These are phyloP conservation scores for Cinclus cinclus DNA, from an alignment of 2,113 vertebrate species.

Conservation along the genomic window DNA sequence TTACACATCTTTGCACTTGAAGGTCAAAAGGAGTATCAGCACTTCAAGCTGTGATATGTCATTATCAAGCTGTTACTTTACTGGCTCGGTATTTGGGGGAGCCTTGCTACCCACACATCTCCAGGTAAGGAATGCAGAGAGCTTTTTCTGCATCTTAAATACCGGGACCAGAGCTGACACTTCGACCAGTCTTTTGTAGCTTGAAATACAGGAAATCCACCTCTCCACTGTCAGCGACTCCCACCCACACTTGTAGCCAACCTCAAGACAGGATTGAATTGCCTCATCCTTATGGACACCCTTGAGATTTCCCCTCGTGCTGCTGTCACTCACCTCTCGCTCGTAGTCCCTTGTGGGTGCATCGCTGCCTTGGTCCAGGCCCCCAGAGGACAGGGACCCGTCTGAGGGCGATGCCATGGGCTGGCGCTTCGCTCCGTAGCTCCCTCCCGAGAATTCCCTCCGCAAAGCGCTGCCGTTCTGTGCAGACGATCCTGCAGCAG, in stretches of 20 bases:
- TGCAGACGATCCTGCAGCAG: slow-evolving; percentile 80
- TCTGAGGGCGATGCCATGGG: slow-evolving; percentile 94
- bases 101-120: background rate
- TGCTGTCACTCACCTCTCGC: slow-evolving; percentile 83
- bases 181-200: background rate
- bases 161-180: background rate
- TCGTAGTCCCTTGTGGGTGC: slow-evolving; percentile 90
- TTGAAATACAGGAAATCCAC: background rate
- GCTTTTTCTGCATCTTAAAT: background rate
- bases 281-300: background rate
- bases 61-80: background rate
- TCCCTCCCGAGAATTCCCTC: slow-evolving; percentile 90
- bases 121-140: background rate
- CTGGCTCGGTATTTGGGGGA: background rate
- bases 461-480: slow-evolving; percentile 94
- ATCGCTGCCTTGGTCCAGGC: slow-evolving; percentile 88
- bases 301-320: background rate
- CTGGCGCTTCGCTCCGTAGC: slow-evolving; percentile 87
- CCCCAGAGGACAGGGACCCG: slow-evolving; percentile 93
- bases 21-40: background rate
- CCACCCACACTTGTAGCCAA: background rate
- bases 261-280: background rate
- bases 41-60: background rate
- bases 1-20: background rate
- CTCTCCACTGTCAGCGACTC: rapidly evolving